Evolutionary conservation across 2,113 vertebrate species (phyloP), one percentile per base, ranked within the genome.

Genomic region (Dipodomys stephensi): DNA sequence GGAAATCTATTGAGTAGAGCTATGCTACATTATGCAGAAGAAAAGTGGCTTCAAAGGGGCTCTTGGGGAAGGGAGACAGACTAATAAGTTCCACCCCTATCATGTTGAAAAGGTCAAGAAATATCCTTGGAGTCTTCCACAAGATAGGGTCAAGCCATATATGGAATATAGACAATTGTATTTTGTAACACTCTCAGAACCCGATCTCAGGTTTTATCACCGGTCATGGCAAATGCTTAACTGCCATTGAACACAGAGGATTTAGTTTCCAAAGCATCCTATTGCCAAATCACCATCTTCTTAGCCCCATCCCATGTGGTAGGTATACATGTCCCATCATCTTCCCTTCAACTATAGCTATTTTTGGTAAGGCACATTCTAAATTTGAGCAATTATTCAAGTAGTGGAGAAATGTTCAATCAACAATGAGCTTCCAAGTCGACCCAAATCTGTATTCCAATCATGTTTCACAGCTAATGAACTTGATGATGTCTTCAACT

Each of bases 1-100:
- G 79, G 85, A 97, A 95, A 95, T 94, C 64, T 12, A 27, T 53
- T 11, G 35, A 77, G 13, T 19, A 30, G 60, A 35, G 49, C 30
- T 68, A 15, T 1, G 9, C 20, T 76, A 87, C 46, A 35, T 60
- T 79, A 83, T 25, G 4, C 76, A 73, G 53, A 12, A 73, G 77
- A 44, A 86, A 94, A 89, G 79, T 92, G 92, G 87, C 49, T 30
- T 94, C 73, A 73, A 35, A 79, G 28, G 49, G 32, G 28, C 39
- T 12, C 9, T n/a, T 23, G 69, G 89, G 22, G 44, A 15, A 73
- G 16, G 35, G 16, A 87, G 62, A 28, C 0, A 53, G 57, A 69
- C 16, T 67, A 35, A 53, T 78, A 81, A 91, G 88, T 81, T 39
- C 83, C 13, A 25, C 12, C 23, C n/a, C 6, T 0, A n/a, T 35